Conservation (phyloP, 2,113 vertebrate genomes). For the Pterophyllum scalare region DNA sequence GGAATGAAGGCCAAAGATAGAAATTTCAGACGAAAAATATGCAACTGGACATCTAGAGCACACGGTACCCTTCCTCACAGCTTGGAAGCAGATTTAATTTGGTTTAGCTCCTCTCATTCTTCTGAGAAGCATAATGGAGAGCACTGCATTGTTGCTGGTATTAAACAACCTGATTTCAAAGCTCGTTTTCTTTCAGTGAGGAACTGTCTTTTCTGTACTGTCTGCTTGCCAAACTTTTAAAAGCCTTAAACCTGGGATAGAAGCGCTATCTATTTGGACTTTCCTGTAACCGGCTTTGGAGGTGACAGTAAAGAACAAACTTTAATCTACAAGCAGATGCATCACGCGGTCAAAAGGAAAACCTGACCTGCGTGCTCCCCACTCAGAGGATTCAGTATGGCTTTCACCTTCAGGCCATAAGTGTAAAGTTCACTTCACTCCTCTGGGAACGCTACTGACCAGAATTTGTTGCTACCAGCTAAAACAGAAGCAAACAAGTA, state of each 20-base stretch:
- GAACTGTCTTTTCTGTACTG: background rate
- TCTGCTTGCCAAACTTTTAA: background rate
- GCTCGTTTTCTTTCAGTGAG: background rate
- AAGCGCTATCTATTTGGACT: slow-evolving; percentile 35
- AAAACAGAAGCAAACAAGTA: background rate
- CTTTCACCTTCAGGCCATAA: background rate
- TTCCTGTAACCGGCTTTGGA: slow-evolving; percentile 23
- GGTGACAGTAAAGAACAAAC: slow-evolving; percentile 23
- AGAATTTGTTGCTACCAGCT: background rate
- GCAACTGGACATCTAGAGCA: background rate
- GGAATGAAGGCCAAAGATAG: slow-evolving; percentile 45
- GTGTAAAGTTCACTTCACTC: background rate
- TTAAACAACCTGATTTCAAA: background rate
- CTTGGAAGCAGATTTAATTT: background rate
- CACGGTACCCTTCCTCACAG: background rate
- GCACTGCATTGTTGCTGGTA: background rate
- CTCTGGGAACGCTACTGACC: background rate
- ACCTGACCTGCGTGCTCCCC: slow-evolving; percentile 9
- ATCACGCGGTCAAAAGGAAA: slow-evolving; percentile 5
- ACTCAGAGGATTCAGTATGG: background rate
- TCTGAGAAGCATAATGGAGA: background rate
- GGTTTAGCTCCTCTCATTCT: background rate
- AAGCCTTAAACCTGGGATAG: slow-evolving; percentile 13
- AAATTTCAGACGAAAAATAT: slow-evolving; percentile 16
- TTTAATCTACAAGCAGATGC: slow-evolving; percentile 20